A percentile compares a stretch with the other conserved stretches of the same genome.
These are phyloP conservation scores for Macroramphosus scolopax DNA, from an alignment of 2,797 vertebrate species.

Conservation along the genomic window DNA sequence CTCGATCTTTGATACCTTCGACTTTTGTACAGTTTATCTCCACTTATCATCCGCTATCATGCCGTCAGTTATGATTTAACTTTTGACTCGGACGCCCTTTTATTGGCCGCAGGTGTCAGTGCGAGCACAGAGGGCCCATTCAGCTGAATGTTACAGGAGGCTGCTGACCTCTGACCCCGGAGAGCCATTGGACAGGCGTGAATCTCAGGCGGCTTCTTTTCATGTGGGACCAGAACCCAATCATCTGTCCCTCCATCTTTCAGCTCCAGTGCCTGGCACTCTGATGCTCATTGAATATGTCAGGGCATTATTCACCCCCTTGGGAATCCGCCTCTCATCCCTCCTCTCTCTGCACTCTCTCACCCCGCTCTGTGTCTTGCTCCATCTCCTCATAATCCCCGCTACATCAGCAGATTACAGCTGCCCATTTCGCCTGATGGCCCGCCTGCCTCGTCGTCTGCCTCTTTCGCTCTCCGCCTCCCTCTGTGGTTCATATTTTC, in stretches of 20 bases:
- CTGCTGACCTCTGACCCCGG: constrained; percentile 30
- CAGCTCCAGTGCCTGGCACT: constrained; percentile 36
- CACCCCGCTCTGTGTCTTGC: constrained; percentile 28
- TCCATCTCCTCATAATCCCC: constrained; percentile 29
- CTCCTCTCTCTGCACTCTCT: constrained; percentile 49
- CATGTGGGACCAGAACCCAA: neutral
- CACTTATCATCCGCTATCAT: constrained; percentile 18
- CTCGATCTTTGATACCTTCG: constrained; percentile 46
- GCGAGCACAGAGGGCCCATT: neutral
- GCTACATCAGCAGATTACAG: constrained; percentile 58
- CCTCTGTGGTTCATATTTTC: neutral
- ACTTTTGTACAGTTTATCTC: constrained; percentile 59
- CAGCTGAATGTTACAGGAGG: constrained; percentile 16
- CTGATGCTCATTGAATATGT: constrained; percentile 55
- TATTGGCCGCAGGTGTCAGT: neutral
- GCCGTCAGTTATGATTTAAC: constrained; percentile 17
- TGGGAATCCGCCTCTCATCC: constrained; percentile 9
- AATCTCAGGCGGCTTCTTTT: no score
- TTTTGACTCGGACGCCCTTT: constrained; percentile 43
- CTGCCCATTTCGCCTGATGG: constrained; percentile 20
- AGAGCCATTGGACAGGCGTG: no score
- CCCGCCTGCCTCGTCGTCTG: constrained; percentile 2
- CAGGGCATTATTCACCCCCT: constrained; percentile 31
- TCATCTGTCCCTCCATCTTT: constrained; percentile 8
- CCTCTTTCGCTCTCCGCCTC: neutral